Percentiles rank a stretch among this genome's conserved stretches.
These are phyloP conservation scores for Petrocephalus microphthalmus DNA, from an alignment of 2,113 vertebrate genomes.

Conservation along the genomic window DNA sequence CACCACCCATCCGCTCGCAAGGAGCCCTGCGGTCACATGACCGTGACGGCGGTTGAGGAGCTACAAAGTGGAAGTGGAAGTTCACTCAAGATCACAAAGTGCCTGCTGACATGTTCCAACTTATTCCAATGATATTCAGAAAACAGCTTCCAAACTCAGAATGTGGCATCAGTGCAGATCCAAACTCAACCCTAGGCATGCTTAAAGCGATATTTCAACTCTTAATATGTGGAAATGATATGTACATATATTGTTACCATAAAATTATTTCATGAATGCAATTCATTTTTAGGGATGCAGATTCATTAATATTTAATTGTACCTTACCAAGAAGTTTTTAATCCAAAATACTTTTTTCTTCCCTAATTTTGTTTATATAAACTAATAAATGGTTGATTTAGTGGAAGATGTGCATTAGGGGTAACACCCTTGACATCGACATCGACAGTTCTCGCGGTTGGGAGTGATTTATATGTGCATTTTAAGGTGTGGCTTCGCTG, in stretches of 20 bases:
- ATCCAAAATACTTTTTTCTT: background rate
- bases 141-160: background rate
- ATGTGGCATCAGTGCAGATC: background rate
- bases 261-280: background rate
- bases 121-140: background rate
- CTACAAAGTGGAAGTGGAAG: background rate
- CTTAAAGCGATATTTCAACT: background rate
- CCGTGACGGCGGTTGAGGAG: background rate
- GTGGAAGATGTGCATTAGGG: background rate
- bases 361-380: background rate
- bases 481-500: background rate
- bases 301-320: background rate
- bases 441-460: background rate
- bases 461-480: background rate
- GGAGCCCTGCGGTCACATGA: background rate
- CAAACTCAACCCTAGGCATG: background rate
- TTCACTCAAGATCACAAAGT: background rate
- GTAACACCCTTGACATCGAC: background rate
- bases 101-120: background rate
- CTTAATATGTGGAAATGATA: background rate
- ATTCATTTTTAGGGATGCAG: background rate
- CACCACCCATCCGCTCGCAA: background rate
- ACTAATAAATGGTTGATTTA: background rate
- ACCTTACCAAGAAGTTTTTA: background rate
- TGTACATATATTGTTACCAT: background rate